Conservation (phyloP, 1,140 invertebrate species). For the Yoshiicerus persimilis region DNA sequence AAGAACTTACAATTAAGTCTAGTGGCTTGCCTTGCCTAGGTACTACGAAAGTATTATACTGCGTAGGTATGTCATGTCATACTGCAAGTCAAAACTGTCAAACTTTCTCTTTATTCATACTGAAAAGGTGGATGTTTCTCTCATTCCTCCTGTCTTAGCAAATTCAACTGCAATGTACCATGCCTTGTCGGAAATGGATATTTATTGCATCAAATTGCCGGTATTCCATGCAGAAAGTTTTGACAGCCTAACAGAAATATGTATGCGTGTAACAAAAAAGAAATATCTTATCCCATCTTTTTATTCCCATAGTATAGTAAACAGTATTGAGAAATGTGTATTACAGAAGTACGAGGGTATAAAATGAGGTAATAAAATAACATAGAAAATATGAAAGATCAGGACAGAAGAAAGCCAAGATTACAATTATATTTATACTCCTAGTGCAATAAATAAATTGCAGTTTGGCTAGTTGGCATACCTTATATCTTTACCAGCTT, state of each 20-base stretch:
- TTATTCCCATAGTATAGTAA: background rate
- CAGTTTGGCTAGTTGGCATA: background rate
- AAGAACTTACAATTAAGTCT: background rate
- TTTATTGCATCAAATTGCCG: background rate
- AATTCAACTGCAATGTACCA: background rate
- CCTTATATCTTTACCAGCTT: too few relatives aligned
- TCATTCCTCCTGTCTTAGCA: background rate
- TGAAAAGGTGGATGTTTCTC: background rate
- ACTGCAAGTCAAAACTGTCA: conserved; percentile 1
- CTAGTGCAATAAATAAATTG: background rate
- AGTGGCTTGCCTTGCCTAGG: too few relatives aligned
- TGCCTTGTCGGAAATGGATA: background rate
- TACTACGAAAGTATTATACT: too few relatives aligned
- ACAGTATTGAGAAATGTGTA: background rate
- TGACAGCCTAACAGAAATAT: background rate
- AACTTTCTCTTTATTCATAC: background rate
- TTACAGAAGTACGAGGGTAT: too few relatives aligned
- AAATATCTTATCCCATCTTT: background rate
- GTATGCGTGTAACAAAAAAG: background rate
- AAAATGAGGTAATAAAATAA: too few relatives aligned
- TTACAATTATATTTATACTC: background rate
- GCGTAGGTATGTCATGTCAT: background rate
- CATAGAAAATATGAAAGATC: too few relatives aligned
- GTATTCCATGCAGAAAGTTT: background rate
- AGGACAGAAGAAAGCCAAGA: too few relatives aligned